Base-by-base conservation (phyloP, 2,888 invertebrate species). In the Phyllotreta cruciferae region DNA sequence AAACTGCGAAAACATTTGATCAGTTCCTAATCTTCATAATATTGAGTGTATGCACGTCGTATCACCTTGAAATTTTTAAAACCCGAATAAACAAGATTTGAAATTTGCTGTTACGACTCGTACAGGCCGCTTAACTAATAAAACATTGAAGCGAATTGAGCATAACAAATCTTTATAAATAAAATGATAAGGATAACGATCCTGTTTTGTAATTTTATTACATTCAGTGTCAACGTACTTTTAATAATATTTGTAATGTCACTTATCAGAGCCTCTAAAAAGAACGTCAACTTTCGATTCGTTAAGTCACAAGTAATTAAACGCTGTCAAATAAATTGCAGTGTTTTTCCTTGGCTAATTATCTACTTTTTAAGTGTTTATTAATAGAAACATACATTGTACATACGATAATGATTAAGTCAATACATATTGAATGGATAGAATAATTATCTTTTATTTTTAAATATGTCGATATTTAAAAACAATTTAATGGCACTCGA, bases 201-300 rank as follows among this genome's bases (percentile, higher is more conserved):
- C 49, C 49, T 49, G 35, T 10, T 10, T 44, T 44, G 44, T n/a
- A 44, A 44, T 7, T 44, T 49, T 49, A 49, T 49, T 49, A 35
- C 35, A 49, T 49, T 49, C 9, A 49, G 49, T 49, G 49, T 49
- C 49, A 49, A 49, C 49, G 49, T 49, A 49, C 49, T 49, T 49
- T 49, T 49, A 49, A 35, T 49, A 49, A 34, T 49, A 49, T 49
- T 49, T 49, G 49, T 49, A 10, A 11, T 49, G 11, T 9, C 49
- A 49, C n/a, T 49, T 49, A 49, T 47, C 47, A 47, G 34, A 6
- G 13, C 9, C 35, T 49, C 24, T 47, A 47, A 47, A 47, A 14
- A 9, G 49, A 49, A 49, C 34, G 44, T 10, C 44, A 49, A 49
- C 49, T 49, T 49, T 49, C n/a, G 6, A 49, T 49, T 34, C 35